A percentile compares a stretch with the other conserved stretches of the same genome.
phyloP scores from a whole-genome alignment of 2,113 vertebrate genomes.

The Erpornis zantholeuca region DNA sequence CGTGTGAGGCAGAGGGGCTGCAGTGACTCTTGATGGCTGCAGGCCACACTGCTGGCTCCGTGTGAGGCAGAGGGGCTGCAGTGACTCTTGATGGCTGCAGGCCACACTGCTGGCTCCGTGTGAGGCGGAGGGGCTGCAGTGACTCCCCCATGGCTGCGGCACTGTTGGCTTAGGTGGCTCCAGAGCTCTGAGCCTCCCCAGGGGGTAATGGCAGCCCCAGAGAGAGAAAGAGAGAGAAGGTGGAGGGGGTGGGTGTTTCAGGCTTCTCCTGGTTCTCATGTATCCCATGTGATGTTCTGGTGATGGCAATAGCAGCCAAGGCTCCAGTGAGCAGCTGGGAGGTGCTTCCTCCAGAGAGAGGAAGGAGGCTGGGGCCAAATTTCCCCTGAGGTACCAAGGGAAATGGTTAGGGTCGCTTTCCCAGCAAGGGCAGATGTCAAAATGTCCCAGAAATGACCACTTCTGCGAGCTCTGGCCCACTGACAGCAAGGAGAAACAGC shows the following conservation, averaged over 20 bases:
- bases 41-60: no score
- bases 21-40: no score
- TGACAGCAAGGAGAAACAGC: background rate
- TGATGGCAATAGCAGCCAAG: no score
- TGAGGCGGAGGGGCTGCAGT: no score
- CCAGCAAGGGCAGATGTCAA: background rate
- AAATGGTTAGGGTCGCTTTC: background rate
- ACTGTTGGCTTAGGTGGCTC: rapidly evolving
- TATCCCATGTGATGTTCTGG: rapidly evolving
- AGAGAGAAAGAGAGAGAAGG: no score
- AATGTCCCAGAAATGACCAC: background rate
- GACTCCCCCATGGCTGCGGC: no score
- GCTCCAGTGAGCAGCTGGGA: background rate
- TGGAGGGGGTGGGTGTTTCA: no score
- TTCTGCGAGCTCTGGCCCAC: rapidly evolving
- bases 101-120: no score
- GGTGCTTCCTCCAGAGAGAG: background rate
- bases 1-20: no score
- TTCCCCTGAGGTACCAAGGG: background rate
- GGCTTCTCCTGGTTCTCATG: background rate
- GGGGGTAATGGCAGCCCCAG: background rate
- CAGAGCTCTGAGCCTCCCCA: rapidly evolving
- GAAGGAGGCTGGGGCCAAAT: background rate
- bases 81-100: no score
- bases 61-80: no score